phyloP scores from a whole-genome alignment of 2,113 vertebrate species.

The Probosciger aterrimus region DNA sequence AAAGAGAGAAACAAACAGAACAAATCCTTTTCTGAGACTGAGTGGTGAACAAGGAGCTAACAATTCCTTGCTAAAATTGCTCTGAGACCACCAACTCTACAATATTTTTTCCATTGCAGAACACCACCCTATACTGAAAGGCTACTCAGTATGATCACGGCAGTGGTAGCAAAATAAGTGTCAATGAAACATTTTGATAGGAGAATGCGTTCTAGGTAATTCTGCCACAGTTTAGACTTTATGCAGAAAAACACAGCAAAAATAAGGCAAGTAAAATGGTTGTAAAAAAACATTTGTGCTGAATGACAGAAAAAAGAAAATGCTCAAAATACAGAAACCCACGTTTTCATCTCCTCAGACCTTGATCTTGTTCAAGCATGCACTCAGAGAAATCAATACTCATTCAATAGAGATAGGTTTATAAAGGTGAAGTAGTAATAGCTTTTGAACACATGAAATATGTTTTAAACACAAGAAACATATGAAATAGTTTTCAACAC shows the following conservation, averaged over 20 bases:
- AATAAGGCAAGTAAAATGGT: background rate
- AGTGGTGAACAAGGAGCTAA: background rate
- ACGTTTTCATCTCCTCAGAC: background rate
- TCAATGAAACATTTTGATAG: background rate
- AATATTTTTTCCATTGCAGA: background rate
- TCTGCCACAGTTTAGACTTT: background rate
- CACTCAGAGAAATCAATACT: background rate
- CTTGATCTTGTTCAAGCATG: background rate
- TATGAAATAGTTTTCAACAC: background rate
- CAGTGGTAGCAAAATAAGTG: background rate
- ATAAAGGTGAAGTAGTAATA: background rate
- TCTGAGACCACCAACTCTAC: background rate
- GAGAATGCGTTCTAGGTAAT: background rate
- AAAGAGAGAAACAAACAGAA: background rate
- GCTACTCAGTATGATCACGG: background rate
- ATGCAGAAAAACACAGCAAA: background rate
- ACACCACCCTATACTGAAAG: background rate
- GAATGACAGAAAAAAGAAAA: background rate
- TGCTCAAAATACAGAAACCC: rapidly evolving
- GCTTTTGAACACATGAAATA: background rate
- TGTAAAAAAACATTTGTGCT: background rate
- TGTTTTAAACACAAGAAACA: too few species aligned
- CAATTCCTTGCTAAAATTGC: background rate
- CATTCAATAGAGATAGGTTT: background rate
- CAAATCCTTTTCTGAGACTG: background rate